Evolutionary conservation across 2,888 invertebrate genomes (phyloP), one percentile per base, ranked within the genome.

Genomic region (Acleris holmiana): DNA sequence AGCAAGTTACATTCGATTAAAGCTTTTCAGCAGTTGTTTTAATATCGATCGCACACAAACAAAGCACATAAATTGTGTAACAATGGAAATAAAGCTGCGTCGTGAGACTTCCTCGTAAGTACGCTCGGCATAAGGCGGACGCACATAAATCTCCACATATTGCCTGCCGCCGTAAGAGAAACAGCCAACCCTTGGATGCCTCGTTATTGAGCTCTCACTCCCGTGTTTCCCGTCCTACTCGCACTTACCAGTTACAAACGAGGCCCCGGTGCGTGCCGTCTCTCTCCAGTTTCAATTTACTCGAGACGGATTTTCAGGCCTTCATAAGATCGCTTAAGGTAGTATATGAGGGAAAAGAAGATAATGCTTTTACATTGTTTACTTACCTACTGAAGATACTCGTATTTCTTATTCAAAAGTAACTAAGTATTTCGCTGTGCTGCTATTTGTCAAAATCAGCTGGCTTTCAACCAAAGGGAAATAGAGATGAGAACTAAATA

Each of bases 161-260:
- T 91, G 90, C 88, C 79, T 84, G 76, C 76, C 79, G 80, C 83
- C 80, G 85, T 84, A 85, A 88, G 88, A 91, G 91, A 90, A 92
- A 92, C 91, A 89, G 85, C 90, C 90, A 89, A 91, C 91, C 90
- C 91, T 93, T 92, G 91, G 91, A 83, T 83, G 84, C 82, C 92
- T 93, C 93, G 93, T 93, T 93, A 93, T 93, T 93, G 89, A 90
- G 85, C 92, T 92, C 93, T 93, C 91, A 93, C 92, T 86, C 89
- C 86, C 77, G 82, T 73, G 75, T 63, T 68, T 69, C 72, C 76
- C 66, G 71, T 88, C 88, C 76, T 74, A 80, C 73, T 90, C 83
- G 29, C 70, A 68, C 88, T 10, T 65, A 64, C 49, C 55, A 61
- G 71, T 61, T 73, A 75, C 68, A 60, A 64, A 68, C 67, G 70